These are phyloP conservation scores for Peribatodes rhomboidaria DNA, from an alignment of 2,888 invertebrate species.

Conservation along the genomic window DNA sequence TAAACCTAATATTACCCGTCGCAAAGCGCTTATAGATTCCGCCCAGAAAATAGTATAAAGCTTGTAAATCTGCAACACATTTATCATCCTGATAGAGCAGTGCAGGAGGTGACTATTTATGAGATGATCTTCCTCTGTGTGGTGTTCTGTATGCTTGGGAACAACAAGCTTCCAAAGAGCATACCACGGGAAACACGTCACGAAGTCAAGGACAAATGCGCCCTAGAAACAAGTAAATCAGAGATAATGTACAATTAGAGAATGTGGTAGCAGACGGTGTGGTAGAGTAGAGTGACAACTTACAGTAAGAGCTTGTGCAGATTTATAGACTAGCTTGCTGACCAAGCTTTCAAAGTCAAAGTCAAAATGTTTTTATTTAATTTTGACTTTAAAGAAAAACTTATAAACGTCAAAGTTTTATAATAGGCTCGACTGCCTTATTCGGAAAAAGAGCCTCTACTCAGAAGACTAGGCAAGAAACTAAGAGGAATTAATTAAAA, in stretches of 20 bases:
- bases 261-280: too few relatives aligned
- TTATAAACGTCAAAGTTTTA: too few relatives aligned
- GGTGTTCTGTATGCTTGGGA: slow-evolving; percentile 71
- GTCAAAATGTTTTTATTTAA: too few relatives aligned
- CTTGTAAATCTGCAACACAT: slow-evolving; percentile 79
- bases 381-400: too few relatives aligned
- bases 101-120: slow-evolving; percentile 70
- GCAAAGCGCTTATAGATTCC: slow-evolving; percentile 76
- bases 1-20: slow-evolving; percentile 62
- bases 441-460: too few relatives aligned
- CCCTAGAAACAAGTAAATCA: slow-evolving; percentile 58
- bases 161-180: slow-evolving; percentile 66
- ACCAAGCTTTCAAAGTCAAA: too few relatives aligned
- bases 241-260: not conserved
- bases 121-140: slow-evolving; percentile 63
- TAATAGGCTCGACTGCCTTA: too few relatives aligned
- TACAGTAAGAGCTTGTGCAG: too few relatives aligned
- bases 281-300: too few relatives aligned
- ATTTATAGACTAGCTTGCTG: too few relatives aligned
- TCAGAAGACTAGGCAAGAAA: too few relatives aligned
- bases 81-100: slow-evolving; percentile 73
- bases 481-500: too few relatives aligned
- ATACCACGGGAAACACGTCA: slow-evolving; percentile 83
- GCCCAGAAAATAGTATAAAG: slow-evolving; percentile 76
- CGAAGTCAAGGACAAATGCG: slow-evolving; percentile 74